Base-by-base conservation (phyloP, 1,140 invertebrate species). In the Lepidurus packardi region DNA sequence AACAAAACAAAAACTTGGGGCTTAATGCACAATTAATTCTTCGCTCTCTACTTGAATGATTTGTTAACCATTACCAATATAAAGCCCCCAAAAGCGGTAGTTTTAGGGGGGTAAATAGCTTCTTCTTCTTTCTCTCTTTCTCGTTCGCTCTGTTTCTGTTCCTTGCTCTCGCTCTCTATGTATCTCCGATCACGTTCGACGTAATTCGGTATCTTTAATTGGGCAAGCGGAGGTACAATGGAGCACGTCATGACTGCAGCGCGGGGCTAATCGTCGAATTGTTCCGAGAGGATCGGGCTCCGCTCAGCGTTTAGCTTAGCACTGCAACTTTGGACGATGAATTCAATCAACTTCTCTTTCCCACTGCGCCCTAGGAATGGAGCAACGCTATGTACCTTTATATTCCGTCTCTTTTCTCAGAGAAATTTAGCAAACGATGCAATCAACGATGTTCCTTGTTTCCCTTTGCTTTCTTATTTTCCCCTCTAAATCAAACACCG, bases 141-240 rank as follows among this genome's bases (percentile, higher is more conserved):
- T 65, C 21, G 16, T 7, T 65, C 21, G 21, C 53, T 16, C 45
- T 47, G 45, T 4, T 16, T 6, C 10, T 2, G 45, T 65, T 21
- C n/a, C 47, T 65, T 65, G 13, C 47, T 65, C 53, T 21, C n/a
- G 45, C 53, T 65, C 53, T 65, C 53, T 65, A 65, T 65, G 53
- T 65, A 65, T 65, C 53, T 65, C 53, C 53, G 53, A 65, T 65
- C 53, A 65, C 53, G 53, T 65, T 65, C 53, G 53, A 65, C 53
- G 53, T 65, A 65, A 65, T 65, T 65, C 53, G 53, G 53, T 65
- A 65, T 65, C 53, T 65, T 65, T 65, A 65, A 65, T 65, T 65
- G 53, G 53, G 53, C 16, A 65, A 65, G 53, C 53, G 53, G n/a
- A 65, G 53, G 53, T 16, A 65, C 53, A 65, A 65, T 65, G 53